Conservation (phyloP, 2,888 invertebrate species). For the Temnothorax ravouxi region DNA sequence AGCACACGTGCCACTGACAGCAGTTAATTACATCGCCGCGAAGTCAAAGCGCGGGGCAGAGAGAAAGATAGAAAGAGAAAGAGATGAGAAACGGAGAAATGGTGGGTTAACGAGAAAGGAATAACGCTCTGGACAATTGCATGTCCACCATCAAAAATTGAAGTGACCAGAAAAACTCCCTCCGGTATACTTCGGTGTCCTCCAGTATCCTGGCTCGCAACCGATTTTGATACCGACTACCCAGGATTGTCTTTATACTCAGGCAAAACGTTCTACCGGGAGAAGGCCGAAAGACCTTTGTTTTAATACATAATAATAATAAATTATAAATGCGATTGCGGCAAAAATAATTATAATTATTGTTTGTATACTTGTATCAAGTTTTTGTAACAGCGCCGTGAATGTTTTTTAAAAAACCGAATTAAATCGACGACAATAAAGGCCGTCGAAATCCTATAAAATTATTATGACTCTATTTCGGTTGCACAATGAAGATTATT, state of each 20-base stretch:
- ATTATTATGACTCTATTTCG: no score
- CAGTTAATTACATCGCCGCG: conserved; percentile 77
- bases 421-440: no score
- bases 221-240: conserved; percentile 34
- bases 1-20: conserved; percentile 78
- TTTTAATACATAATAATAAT: no score
- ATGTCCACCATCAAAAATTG: conserved; percentile 49
- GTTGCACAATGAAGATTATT: no score
- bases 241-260: neutral
- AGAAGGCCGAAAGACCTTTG: no score
- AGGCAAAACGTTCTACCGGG: conserved; percentile 14
- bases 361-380: no score
- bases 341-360: no score
- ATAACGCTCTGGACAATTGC: conserved; percentile 52
- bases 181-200: neutral
- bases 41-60: conserved; percentile 65
- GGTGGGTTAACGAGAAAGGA: conserved; percentile 37
- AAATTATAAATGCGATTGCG: no score
- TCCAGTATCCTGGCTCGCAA: conserved; percentile 13
- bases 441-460: no score
- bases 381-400: no score
- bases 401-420: no score
- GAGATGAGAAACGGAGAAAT: conserved; percentile 31
- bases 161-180: conserved; percentile 52
- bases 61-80: conserved; percentile 34